Conservation (phyloP, 2,113 vertebrate species). For the Sinocyclocheilus anophthalmus region DNA sequence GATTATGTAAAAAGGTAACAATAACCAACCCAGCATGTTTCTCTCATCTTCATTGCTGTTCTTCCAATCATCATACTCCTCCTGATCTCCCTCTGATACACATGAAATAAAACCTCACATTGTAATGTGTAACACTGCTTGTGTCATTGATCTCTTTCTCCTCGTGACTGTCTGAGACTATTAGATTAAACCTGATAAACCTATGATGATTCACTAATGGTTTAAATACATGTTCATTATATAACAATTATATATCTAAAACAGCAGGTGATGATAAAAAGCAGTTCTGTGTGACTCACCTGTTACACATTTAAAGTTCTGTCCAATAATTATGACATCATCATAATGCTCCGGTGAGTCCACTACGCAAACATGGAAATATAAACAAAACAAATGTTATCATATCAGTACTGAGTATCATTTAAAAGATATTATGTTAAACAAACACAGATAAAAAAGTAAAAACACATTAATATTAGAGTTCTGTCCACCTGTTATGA, state of each 20-base stretch:
- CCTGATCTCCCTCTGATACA: conserved; percentile 2
- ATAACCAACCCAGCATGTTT: neutral
- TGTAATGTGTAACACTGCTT: neutral
- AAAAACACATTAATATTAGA: too few relatives aligned
- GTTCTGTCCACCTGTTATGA: too few relatives aligned
- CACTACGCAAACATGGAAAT: neutral
- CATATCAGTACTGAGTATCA: too few relatives aligned
- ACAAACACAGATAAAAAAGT: too few relatives aligned
- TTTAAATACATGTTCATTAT: too few relatives aligned
- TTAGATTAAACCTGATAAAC: neutral
- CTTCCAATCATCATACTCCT: conserved; percentile 15
- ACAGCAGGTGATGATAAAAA: neutral
- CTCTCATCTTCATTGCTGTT: neutral
- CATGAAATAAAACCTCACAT: neutral
- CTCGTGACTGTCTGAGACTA: neutral
- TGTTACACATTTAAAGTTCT: neutral
- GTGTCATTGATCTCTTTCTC: neutral
- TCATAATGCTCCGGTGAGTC: conserved; percentile 13
- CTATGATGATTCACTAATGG: too few relatives aligned
- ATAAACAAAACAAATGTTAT: too few relatives aligned
- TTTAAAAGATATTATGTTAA: too few relatives aligned
- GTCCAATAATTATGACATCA: conserved; percentile 18
- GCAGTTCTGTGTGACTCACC: conserved; percentile 7
- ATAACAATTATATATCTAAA: neutral
- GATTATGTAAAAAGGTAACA: too few relatives aligned